These are phyloP conservation scores for Pogonomyrmex californicus DNA, from an alignment of 1,140 invertebrate species.

Conservation along the genomic window DNA sequence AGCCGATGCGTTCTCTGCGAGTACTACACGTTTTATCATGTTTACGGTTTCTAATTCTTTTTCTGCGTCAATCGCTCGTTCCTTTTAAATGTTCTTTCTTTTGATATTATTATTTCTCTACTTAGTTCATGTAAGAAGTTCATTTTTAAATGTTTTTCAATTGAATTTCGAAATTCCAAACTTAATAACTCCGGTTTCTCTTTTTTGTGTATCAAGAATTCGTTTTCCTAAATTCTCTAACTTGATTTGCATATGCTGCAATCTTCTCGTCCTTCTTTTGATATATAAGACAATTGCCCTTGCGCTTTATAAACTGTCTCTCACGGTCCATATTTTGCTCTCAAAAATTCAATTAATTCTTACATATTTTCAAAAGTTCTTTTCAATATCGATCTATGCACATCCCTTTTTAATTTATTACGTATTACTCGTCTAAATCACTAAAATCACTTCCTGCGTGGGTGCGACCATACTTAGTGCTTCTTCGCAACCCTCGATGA, in stretches of 20 bases:
- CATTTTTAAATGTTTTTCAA: neutral
- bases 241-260: neutral
- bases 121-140: neutral
- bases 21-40: too few species aligned
- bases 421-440: conserved; percentile 1
- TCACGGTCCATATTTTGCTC: neutral
- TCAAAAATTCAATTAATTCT: conserved; percentile 6
- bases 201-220: neutral
- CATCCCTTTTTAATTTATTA: neutral
- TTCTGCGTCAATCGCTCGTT: too few species aligned
- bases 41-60: too few species aligned
- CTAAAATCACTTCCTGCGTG: neutral
- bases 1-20: too few species aligned
- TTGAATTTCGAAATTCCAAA: neutral
- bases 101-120: neutral
- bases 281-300: neutral
- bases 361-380: neutral
- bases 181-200: neutral
- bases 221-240: neutral
- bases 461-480: neutral
- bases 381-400: neutral
- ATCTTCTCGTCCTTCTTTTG: conserved; percentile 4
- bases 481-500: neutral
- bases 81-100: neutral
- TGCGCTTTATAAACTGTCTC: neutral